Evolutionary conservation across 2,797 vertebrate species (phyloP), one percentile per base, ranked within the genome.

Genomic region (Rachycentron canadum): DNA sequence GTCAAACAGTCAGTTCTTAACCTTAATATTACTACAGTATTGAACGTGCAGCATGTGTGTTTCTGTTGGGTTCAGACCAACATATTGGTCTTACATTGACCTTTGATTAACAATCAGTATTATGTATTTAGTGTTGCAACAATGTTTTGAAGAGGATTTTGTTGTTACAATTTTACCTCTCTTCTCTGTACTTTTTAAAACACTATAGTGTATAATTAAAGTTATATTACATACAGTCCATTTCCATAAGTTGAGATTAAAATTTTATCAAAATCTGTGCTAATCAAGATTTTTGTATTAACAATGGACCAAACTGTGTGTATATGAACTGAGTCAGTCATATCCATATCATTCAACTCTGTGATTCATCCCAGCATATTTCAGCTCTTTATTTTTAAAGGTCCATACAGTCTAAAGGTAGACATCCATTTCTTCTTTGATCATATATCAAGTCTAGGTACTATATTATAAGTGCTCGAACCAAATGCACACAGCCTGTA

Each of bases 41-140:
- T 52, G 53, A 59, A 49, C 21, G 78, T 55, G 65, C 23, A 78
- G 58, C 67, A 79, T 71, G 57, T 70, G 45, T 72, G 57, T 34
- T 41, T 64, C 34, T 74, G 60, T 58, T 60, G 65, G 57, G 61
- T 47, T 11, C 47, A 41, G 23, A 73, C 7, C 7, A 59, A 50
- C 5, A 23, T n/a, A 23, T 2, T 36, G 30, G 19, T 26, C 21
- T 36, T 4, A 55, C 5, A 21, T n/a, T 50, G 61, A 47, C 12
- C 23, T 34, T 23, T 53, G 25, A 47, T 67, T 11, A 28, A 30
- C 43, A 12, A 38, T 38, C 49, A 61, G 21, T 3, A 36, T 3
- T 7, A 2, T 41, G 4, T 3, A 32, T 32, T 32, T 32, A 53
- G 7, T 63, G 3, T 53, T 40, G 21, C 4, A 5, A 50, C 2